A percentile compares a stretch with the other conserved stretches of the same genome.
These are phyloP conservation scores for Diarsia mendica DNA, from an alignment of 2,888 invertebrate species.

Conservation along the genomic window DNA sequence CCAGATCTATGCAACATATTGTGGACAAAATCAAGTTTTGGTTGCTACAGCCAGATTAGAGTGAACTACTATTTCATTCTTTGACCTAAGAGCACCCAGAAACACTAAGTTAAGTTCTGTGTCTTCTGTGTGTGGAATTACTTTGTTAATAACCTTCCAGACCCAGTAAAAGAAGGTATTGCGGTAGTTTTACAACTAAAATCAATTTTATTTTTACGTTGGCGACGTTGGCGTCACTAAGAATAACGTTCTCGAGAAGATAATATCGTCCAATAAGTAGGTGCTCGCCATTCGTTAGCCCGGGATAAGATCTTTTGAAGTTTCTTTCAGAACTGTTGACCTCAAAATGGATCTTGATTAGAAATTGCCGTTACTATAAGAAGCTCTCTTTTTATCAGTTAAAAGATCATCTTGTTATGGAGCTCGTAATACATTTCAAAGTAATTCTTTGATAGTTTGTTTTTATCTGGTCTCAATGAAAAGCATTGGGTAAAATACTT, in stretches of 20 bases:
- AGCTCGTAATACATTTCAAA: constrained; percentile 6
- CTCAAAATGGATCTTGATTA: constrained; percentile 68
- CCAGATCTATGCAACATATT: background rate
- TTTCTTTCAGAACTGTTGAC: constrained; percentile 64
- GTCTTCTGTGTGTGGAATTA: background rate
- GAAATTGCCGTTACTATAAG: constrained; percentile 61
- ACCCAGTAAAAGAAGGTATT: background rate
- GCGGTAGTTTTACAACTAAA: constrained; percentile 4
- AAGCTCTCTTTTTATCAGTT: constrained; percentile 57
- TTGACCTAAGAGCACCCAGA: background rate
- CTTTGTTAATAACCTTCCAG: background rate
- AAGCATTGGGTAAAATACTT: background rate
- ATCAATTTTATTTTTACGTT: constrained; percentile 36
- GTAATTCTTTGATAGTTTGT: constrained; percentile 2
- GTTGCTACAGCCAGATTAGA: background rate
- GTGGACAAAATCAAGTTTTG: background rate
- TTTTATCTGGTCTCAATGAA: background rate
- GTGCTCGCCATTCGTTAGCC: constrained; percentile 44
- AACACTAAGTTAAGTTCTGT: background rate
- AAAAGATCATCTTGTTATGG: constrained; percentile 33
- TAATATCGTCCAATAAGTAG: constrained; percentile 55
- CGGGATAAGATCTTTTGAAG: constrained; percentile 58
- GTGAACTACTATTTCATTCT: background rate
- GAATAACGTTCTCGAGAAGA: constrained; percentile 44
- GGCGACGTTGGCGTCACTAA: constrained; percentile 33